Conservation (phyloP, 2,797 vertebrate genomes). For the Danio albolineatus region DNA sequence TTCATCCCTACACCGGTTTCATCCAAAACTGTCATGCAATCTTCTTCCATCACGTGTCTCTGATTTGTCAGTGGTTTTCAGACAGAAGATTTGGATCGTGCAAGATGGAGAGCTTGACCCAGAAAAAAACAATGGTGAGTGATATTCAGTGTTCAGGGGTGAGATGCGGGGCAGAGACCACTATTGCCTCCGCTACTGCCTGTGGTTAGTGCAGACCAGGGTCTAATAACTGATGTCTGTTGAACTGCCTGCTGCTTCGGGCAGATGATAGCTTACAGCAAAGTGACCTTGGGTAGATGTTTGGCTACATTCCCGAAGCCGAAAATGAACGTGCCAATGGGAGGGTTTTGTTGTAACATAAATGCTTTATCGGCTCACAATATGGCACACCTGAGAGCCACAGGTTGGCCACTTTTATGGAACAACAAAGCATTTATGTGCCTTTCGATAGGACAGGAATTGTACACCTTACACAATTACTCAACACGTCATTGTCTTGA, state of each 20-base stretch:
- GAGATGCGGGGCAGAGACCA: conserved; percentile 33
- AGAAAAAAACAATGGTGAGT: conserved; percentile 29
- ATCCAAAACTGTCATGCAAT: conserved; percentile 22
- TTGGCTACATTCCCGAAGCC: conserved; percentile 74
- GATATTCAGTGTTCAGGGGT: conserved; percentile 21
- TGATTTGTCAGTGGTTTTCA: conserved; percentile 35
- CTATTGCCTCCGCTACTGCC: conserved; percentile 7
- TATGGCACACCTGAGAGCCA: conserved; percentile 22
- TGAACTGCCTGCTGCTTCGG: conserved; percentile 68
- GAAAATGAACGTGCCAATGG: conserved; percentile 73
- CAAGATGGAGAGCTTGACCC: conserved; percentile 20
- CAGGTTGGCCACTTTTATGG: conserved; percentile 25
- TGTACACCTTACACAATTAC: conserved; percentile 16
- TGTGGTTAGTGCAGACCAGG: conserved; percentile 60
- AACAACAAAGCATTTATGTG: conserved; percentile 33
- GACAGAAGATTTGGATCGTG: conserved; percentile 14
- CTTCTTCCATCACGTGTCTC: conserved; percentile 33
- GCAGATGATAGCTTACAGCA: conserved; percentile 71
- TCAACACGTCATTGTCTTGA: conserved; percentile 12
- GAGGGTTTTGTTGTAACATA: conserved; percentile 72
- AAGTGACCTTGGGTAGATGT: conserved; percentile 78
- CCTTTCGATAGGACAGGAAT: conserved; percentile 29
- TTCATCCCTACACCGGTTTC: no score
- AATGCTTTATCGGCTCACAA: conserved; percentile 22
- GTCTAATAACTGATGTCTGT: conserved; percentile 71